Evolutionary conservation across 1,140 invertebrate species (phyloP).

Genomic region (Zaprionus inermis): DNA sequence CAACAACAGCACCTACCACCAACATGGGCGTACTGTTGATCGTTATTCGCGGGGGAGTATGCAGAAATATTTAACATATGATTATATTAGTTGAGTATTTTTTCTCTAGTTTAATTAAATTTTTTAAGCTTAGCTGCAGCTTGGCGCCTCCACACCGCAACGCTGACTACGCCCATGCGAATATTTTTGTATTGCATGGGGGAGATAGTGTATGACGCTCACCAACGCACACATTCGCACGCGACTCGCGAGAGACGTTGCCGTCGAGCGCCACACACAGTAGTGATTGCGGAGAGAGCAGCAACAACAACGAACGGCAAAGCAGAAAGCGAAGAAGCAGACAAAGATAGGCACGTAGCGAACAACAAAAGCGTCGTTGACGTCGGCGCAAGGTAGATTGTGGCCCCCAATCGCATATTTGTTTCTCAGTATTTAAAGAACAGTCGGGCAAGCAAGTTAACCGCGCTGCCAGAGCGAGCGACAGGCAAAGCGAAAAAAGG

Average conservation of each 20-base stretch:
- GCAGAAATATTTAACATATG: neutral
- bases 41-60: constrained; percentile 2
- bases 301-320: neutral
- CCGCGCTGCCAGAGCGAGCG: constrained; percentile 32
- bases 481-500: constrained; percentile 36
- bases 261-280: constrained; percentile 32
- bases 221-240: neutral
- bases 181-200: neutral
- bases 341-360: constrained; percentile 48
- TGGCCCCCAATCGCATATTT: constrained; percentile 42
- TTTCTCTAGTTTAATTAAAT: no score
- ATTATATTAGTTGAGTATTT: neutral
- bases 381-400: constrained; percentile 50
- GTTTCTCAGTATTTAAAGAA: constrained; percentile 57
- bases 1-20: constrained; percentile 9
- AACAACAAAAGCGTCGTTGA: constrained; percentile 43
- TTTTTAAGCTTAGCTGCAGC: neutral
- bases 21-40: neutral
- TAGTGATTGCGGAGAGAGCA: constrained; percentile 41
- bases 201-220: neutral
- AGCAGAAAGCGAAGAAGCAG: constrained; percentile 29
- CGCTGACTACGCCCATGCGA: neutral
- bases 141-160: neutral
- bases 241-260: constrained; percentile 41
- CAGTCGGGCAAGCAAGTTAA: constrained; percentile 55